Conservation (phyloP, 2,888 invertebrate genomes). For the Tetanocera ferruginea region DNA sequence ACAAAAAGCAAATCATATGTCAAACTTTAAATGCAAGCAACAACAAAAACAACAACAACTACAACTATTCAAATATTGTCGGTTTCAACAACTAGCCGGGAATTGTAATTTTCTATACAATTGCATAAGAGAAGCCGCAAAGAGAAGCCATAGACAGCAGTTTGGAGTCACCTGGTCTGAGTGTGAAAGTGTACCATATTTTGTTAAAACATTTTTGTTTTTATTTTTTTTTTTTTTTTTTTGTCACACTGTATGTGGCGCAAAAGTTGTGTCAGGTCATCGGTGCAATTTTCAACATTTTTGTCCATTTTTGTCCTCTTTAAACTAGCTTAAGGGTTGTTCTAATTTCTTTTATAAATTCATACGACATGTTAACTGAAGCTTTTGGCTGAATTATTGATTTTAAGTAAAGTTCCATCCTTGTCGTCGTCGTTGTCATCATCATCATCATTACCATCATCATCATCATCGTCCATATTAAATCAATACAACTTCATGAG, state of each 20-base stretch:
- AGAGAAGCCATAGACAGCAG: neutral
- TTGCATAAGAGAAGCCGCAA: neutral
- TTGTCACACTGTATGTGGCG: too few relatives aligned
- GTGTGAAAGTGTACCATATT: constrained; percentile 1
- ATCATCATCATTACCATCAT: too few relatives aligned
- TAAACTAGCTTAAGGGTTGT: too few relatives aligned
- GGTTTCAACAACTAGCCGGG: neutral
- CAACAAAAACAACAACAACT: neutral
- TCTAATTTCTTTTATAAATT: too few relatives aligned
- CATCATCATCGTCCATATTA: neutral
- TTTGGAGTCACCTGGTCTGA: neutral
- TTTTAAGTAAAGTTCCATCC: neutral
- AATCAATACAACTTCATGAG: constrained; percentile 17
- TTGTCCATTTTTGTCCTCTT: too few relatives aligned
- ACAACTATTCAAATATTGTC: neutral
- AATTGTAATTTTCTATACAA: constrained; percentile 9
- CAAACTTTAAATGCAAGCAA: neutral
- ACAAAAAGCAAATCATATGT: neutral
- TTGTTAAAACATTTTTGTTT: neutral
- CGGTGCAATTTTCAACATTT: too few relatives aligned
- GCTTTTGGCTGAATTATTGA: neutral
- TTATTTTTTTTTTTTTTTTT: neutral
- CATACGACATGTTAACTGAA: too few relatives aligned
- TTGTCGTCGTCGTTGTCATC: too few relatives aligned
- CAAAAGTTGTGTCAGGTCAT: too few relatives aligned